Base-by-base conservation (phyloP, 2,888 invertebrate genomes). In the Trissoscelio sp. region DNA sequence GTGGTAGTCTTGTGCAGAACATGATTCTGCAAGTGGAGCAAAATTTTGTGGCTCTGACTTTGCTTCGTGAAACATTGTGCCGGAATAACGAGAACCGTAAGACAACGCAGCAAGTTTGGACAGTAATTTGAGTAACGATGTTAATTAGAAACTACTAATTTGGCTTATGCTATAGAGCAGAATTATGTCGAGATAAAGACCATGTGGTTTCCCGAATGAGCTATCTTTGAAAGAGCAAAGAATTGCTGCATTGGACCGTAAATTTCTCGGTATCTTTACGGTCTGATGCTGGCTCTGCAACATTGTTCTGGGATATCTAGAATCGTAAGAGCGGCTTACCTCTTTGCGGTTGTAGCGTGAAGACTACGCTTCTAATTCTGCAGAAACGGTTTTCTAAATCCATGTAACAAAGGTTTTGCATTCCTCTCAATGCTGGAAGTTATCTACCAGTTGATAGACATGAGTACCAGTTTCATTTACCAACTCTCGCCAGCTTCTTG, bases 331-430 rank as follows among this genome's bases (percentile, higher is more conserved):
- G 48, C 12, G 12, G 24, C 24, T 51, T 51, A 51, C 14, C n/a
- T 24, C 48, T 51, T 24, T 51, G 48, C n/a, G 48, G 48, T 24
- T 34, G 18, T 6, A 18, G 12, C 11, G 55, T 6, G 11, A 55
- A 18, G 31, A 55, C 14, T 55, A 34, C 7, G 31, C n/a, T 34
- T 9, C 3, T 34, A 55, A 18, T 55, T 34, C 34, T 18, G 34
- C 0, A 2, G 34, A 34, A 34, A 34, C 34, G 16, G 18, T 55
- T 55, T 11, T 6, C 55, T 18, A 5, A 55, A 55, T n/a, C n/a
- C n/a, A n/a, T 34, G 4, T 34, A 34, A 34, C 55, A 55, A 55
- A 55, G 55, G 6, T 24, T 48, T 48, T 20, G 48, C 7, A 48
- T 24, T 51, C n/a, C 4, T 44, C 1, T 55, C n/a, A 34, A 18